These are phyloP conservation scores for Toxostoma redivivum DNA, from an alignment of 2,113 vertebrate species.

Conservation along the genomic window DNA sequence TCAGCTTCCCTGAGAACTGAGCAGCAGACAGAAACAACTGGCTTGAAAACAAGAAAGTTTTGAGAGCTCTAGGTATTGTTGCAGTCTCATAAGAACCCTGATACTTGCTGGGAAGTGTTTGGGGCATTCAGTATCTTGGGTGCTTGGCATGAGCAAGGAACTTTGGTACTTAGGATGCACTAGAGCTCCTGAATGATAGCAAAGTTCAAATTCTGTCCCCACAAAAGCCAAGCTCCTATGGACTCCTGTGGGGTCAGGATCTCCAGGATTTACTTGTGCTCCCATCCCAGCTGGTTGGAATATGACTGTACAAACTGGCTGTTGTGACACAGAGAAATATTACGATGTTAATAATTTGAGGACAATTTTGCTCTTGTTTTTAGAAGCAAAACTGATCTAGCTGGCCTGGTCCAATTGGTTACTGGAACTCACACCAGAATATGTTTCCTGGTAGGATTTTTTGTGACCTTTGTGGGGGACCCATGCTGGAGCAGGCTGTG, in stretches of 20 bases:
- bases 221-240: neutral
- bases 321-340: neutral
- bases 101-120: neutral
- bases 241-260: neutral
- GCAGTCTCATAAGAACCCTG: neutral
- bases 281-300: neutral
- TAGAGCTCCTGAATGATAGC: neutral
- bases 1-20: neutral
- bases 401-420: neutral
- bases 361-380: neutral
- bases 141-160: neutral
- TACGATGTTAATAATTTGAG: neutral
- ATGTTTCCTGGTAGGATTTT: neutral
- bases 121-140: neutral
- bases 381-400: neutral
- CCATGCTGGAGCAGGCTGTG: neutral
- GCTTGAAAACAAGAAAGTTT: neutral
- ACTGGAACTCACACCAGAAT: neutral
- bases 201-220: neutral
- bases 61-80: neutral
- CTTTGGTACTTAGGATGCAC: neutral
- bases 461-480: neutral
- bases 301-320: neutral
- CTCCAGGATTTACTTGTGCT: neutral
- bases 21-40: neutral